A percentile compares a stretch with the other conserved stretches of the same genome.
Evolutionary conservation across 2,797 vertebrate genomes (phyloP).

Genomic region (Tapirus indicus): DNA sequence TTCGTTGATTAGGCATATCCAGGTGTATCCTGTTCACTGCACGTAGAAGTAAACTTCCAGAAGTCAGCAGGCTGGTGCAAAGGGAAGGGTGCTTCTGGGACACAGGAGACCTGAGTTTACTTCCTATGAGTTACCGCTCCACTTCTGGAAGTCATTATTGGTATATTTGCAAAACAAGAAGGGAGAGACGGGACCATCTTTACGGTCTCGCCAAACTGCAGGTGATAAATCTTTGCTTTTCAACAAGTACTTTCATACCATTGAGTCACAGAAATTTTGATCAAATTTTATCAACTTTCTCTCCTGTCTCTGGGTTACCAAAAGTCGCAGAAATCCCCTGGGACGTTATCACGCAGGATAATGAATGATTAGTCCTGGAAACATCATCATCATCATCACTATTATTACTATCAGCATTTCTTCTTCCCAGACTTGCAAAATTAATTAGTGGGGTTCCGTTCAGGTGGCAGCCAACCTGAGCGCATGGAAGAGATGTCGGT

Average conservation of each 20-base stretch:
- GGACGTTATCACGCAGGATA: background rate
- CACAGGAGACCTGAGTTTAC: background rate
- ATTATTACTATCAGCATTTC: background rate
- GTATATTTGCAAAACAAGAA: background rate
- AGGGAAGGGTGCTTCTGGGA: background rate
- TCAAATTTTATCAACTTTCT: background rate
- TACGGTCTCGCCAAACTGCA: background rate
- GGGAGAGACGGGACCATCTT: background rate
- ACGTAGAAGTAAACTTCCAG: background rate
- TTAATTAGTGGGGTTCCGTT: background rate
- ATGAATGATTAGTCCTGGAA: background rate
- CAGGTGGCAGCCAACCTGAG: background rate
- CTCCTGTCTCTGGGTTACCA: background rate
- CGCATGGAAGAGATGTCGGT: background rate
- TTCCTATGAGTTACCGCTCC: background rate
- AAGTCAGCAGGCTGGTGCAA: background rate
- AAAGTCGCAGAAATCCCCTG: background rate
- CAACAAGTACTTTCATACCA: background rate
- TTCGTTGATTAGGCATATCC: background rate
- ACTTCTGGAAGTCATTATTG: background rate
- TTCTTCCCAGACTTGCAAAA: background rate
- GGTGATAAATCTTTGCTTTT: background rate
- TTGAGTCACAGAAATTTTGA: background rate
- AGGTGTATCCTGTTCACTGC: background rate
- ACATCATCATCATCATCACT: too few relatives aligned